Conservation (phyloP, 2,113 vertebrate species). For the Murina feae region DNA sequence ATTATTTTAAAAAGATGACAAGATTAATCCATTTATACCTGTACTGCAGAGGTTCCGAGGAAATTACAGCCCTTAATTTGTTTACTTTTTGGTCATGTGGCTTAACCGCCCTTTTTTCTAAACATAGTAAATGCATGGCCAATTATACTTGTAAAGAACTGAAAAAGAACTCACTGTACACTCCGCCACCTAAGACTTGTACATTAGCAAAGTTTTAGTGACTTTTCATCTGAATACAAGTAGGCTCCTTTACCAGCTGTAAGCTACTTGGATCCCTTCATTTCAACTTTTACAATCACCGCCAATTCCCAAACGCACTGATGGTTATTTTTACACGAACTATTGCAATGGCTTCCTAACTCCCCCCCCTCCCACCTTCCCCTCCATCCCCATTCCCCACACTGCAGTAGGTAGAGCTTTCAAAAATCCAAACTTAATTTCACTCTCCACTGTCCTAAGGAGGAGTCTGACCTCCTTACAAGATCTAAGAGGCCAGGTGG, state of each 20-base stretch:
- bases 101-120: conserved; percentile 9
- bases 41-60: background rate
- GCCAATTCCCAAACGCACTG: conserved; percentile 10
- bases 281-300: background rate
- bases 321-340: background rate
- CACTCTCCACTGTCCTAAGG: background rate
- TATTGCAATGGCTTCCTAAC: background rate
- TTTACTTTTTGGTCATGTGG: conserved; percentile 14
- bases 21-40: conserved; percentile 36
- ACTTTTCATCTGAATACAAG: background rate
- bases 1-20: conserved; percentile 38
- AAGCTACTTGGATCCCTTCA: background rate
- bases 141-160: conserved; percentile 40
- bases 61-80: conserved; percentile 1
- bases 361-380: background rate
- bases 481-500: background rate
- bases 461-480: background rate
- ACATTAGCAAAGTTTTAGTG: background rate
- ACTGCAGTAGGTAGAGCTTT: background rate
- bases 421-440: background rate
- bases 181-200: background rate
- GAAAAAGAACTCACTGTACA: background rate
- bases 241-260: background rate
- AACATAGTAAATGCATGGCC: background rate
- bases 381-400: background rate